These are phyloP conservation scores for Pelobates cultripes DNA, from an alignment of 2,797 vertebrate genomes.

Conservation along the genomic window DNA sequence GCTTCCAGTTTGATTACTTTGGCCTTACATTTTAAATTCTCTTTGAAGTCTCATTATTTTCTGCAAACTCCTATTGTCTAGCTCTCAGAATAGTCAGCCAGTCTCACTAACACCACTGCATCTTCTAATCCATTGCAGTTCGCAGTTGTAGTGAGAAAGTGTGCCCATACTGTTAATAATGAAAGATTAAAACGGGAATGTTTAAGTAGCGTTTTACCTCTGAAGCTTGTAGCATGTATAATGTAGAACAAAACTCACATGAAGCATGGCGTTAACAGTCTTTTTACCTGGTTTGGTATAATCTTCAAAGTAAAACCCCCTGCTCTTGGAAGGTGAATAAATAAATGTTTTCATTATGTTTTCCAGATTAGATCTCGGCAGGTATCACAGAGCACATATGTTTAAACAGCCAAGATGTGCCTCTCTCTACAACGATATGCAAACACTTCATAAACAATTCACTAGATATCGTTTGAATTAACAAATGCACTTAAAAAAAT, in stretches of 20 bases:
- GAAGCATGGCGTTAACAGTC: neutral
- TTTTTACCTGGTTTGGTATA: neutral
- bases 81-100: too few species aligned
- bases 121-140: too few species aligned
- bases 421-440: neutral
- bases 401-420: neutral
- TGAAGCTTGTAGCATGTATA: neutral
- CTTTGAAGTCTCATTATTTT: too few species aligned
- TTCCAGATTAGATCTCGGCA: conserved; percentile 18
- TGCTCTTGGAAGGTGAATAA: neutral
- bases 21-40: too few species aligned
- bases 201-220: neutral
- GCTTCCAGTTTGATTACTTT: too few species aligned
- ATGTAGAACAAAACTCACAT: neutral
- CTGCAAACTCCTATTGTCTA: too few species aligned
- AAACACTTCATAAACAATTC: neutral
- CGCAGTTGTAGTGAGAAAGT: too few species aligned
- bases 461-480: neutral
- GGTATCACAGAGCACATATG: conserved; percentile 11
- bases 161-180: neutral
- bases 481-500: neutral
- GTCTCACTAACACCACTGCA: too few species aligned
- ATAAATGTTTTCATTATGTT: conserved; percentile 14
- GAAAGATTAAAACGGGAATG: neutral
- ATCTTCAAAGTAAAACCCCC: neutral